Conservation (phyloP, 2,113 vertebrate genomes). For the Phaetusa simplex region DNA sequence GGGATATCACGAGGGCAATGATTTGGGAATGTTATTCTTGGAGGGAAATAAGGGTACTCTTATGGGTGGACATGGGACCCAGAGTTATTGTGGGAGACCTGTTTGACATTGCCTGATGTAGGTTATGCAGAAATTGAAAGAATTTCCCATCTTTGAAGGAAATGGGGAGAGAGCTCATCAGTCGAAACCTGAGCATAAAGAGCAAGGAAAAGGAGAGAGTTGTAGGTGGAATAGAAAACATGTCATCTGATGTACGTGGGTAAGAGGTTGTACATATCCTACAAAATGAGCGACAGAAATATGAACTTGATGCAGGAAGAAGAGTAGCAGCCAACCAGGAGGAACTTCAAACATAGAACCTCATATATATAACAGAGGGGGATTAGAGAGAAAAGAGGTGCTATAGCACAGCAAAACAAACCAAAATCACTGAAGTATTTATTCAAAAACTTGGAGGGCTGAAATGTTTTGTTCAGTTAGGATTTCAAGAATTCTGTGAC, state of each 20-base stretch:
- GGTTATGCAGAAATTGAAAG: neutral
- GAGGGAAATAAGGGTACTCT: neutral
- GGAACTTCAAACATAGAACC: neutral
- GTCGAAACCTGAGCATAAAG: neutral
- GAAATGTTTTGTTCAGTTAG: neutral
- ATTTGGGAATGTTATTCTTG: neutral
- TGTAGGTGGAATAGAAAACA: neutral
- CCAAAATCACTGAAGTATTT: neutral
- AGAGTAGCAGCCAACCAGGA: neutral
- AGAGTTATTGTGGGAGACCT: neutral
- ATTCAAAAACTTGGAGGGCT: neutral
- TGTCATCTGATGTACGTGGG: neutral
- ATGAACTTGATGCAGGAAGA: neutral
- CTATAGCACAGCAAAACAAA: neutral
- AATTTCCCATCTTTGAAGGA: neutral
- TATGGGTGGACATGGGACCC: neutral
- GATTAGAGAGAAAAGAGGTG: neutral
- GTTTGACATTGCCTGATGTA: neutral
- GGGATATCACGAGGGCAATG: rapidly evolving
- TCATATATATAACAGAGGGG: neutral
- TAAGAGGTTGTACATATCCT: neutral
- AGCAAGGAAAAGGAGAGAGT: neutral
- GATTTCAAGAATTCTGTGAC: neutral
- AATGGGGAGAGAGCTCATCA: neutral
- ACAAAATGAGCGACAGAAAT: neutral